These are phyloP conservation scores for Ciconia nigra DNA, from an alignment of 2,797 vertebrate genomes.

Conservation along the genomic window DNA sequence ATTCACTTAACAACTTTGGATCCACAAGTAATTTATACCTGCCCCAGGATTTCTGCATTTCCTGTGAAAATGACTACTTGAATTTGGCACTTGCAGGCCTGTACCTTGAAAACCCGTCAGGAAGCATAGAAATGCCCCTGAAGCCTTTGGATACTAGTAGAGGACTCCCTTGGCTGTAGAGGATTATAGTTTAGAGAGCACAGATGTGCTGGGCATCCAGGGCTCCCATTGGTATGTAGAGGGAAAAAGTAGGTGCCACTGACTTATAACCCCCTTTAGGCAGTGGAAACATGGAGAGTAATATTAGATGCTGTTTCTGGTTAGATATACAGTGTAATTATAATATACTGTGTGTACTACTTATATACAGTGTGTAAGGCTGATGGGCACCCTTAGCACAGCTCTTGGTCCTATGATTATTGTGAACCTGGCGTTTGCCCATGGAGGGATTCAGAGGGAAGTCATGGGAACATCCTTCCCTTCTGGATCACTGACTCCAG, in stretches of 20 bases:
- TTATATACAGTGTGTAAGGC: fast-evolving
- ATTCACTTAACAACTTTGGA: background rate
- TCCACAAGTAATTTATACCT: background rate
- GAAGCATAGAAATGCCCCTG: background rate
- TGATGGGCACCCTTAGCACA: background rate
- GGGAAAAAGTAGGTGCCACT: background rate
- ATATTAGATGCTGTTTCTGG: background rate
- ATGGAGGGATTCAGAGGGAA: background rate
- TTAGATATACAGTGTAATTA: background rate
- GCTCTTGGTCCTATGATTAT: fast-evolving
- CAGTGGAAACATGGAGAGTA: background rate
- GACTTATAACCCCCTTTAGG: background rate
- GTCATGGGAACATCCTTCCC: background rate
- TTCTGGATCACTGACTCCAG: background rate
- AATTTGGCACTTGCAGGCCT: background rate
- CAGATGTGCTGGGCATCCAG: background rate
- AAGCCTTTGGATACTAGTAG: background rate
- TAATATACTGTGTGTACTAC: fast-evolving
- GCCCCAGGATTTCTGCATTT: background rate
- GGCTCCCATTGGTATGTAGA: fast-evolving
- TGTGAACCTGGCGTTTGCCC: fast-evolving
- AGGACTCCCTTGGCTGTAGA: background rate
- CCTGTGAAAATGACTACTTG: background rate
- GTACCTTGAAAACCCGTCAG: background rate
- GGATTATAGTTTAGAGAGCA: fast-evolving